A percentile compares a stretch with the other conserved stretches of the same genome.
These are phyloP conservation scores for Micromussa lordhowensis DNA, from an alignment of 92 coral and sea anemone species.

Conservation along the genomic window DNA sequence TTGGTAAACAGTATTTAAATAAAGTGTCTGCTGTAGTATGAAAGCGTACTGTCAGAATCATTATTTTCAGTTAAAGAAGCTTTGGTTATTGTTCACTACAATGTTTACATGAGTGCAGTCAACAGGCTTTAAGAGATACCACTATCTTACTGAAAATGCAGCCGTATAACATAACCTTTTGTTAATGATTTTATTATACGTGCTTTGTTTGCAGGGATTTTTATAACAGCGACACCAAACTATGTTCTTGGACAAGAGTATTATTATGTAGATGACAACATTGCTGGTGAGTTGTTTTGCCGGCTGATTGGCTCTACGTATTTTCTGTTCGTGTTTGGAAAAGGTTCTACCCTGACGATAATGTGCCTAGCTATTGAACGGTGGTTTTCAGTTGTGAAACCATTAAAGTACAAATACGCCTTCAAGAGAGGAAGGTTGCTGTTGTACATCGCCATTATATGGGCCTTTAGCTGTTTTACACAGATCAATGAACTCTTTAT, in stretches of 20 bases:
- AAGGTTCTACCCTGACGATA: constrained; percentile 78
- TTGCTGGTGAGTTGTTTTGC: constrained; percentile 72
- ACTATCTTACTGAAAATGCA: neutral
- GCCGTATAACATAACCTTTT: neutral
- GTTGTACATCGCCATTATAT: constrained; percentile 57
- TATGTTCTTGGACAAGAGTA: constrained; percentile 39
- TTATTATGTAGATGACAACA: constrained; percentile 52
- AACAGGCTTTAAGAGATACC: no score
- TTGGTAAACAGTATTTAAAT: no score
- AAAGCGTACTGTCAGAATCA: no score
- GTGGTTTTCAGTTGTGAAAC: constrained; percentile 85
- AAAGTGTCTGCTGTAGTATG: no score
- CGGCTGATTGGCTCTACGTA: constrained; percentile 75
- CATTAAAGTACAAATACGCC: constrained; percentile 70
- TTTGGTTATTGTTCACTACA: no score
- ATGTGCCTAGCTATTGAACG: constrained; percentile 89
- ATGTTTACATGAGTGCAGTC: no score
- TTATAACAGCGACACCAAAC: constrained; percentile 70
- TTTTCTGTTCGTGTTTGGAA: constrained; percentile 75
- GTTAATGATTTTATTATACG: neutral
- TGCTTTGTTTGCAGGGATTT: constrained; percentile 52
- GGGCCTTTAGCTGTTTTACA: constrained; percentile 76
- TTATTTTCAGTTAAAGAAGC: no score
- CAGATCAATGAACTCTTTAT: constrained; percentile 70
- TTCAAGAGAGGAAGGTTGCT: constrained; percentile 62